These are phyloP conservation scores for Xiphorhynchus erythropygius DNA, from an alignment of 2,797 vertebrate genomes.

Conservation along the genomic window DNA sequence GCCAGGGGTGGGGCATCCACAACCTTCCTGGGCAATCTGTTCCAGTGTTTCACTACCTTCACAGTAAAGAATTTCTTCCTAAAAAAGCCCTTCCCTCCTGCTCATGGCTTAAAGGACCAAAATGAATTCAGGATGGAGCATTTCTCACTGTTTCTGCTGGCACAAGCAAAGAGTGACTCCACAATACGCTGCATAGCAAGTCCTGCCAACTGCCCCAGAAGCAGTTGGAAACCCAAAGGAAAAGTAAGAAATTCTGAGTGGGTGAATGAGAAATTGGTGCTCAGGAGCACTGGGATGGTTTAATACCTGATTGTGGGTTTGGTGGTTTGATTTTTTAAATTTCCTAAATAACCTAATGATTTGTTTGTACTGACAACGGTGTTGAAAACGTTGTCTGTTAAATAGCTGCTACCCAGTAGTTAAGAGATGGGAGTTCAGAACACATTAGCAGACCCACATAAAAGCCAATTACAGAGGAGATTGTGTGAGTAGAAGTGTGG, in stretches of 20 bases:
- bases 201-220: not conserved
- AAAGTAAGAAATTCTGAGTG: not conserved
- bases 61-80: not conserved
- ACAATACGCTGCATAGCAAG: not conserved
- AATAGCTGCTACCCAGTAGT: not conserved
- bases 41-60: not conserved
- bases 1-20: not conserved
- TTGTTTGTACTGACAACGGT: not conserved
- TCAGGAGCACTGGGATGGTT: not conserved
- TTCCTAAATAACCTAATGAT: not conserved
- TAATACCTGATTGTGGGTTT: not conserved
- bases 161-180: not conserved
- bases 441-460: not conserved
- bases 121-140: not conserved
- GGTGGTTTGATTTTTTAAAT: not conserved
- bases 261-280: not conserved
- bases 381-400: not conserved
- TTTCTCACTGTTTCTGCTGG: not conserved
- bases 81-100: not conserved
- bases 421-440: not conserved
- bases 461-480: not conserved
- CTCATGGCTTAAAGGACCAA: not conserved
- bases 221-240: not conserved
- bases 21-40: not conserved
- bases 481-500: not conserved